These are phyloP conservation scores for Galeruca laticollis DNA, from an alignment of 2,888 invertebrate species.

Conservation along the genomic window DNA sequence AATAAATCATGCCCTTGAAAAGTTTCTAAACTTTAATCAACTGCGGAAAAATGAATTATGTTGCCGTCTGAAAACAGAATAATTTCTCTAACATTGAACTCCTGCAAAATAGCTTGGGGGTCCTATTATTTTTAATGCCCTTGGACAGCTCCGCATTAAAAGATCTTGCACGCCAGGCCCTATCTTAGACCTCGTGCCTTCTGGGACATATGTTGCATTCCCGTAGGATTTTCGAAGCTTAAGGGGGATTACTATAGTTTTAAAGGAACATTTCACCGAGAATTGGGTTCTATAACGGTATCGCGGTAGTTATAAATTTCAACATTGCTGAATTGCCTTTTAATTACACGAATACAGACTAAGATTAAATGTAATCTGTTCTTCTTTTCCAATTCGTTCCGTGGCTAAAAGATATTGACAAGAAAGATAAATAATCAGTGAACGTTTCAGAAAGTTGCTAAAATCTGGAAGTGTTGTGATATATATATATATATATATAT, in stretches of 20 bases:
- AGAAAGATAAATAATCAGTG: no score
- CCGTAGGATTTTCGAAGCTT: conserved; percentile 35
- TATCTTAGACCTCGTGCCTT: conserved; percentile 34
- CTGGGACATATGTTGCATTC: conserved; percentile 35
- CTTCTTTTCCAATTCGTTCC: no score
- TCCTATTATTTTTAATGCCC: conserved; percentile 33
- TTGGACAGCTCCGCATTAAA: conserved; percentile 31
- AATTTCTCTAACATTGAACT: conserved; percentile 30
- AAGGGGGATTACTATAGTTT: conserved; percentile 37
- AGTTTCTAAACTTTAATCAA: not conserved
- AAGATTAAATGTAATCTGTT: not conserved
- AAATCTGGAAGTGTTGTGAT: no score
- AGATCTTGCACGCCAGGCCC: conserved; percentile 24
- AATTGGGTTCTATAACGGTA: conserved; percentile 32
- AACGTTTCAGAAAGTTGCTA: no score
- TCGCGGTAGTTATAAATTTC: conserved; percentile 20
- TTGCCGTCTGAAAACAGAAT: conserved; percentile 15
- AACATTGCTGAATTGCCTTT: conserved; percentile 20
- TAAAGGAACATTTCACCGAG: conserved; percentile 32
- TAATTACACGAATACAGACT: conserved; percentile 29
- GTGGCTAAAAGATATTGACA: no score
- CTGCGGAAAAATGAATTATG: conserved; percentile 15
- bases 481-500: no score
- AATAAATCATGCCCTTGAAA: not conserved
- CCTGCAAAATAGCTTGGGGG: conserved; percentile 26